Base-by-base conservation (phyloP, 2,797 vertebrate genomes). In the Alauda arvensis region DNA sequence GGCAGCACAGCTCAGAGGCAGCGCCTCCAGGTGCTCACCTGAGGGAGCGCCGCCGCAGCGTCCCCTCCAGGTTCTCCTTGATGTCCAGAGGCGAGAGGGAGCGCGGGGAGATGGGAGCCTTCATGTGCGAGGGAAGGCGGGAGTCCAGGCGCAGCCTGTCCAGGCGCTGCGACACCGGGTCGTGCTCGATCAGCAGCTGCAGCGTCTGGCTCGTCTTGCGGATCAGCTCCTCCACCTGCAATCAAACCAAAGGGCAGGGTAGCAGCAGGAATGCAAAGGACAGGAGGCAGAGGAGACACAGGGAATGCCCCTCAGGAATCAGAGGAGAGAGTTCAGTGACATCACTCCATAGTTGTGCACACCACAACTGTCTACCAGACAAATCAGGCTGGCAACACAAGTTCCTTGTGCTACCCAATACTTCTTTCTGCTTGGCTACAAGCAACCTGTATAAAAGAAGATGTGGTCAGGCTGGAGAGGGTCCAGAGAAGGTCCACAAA, bases 121-220 rank as follows among this genome's bases (percentile, higher is more conserved):
- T 98, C 85, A 98, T 74, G 83, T 94, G 95, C 24, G 89, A 71
- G 71, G 95, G 97, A 23, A 96, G 96, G 3, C 95, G 94, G 12
- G 98, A 96, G 55, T 98, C 98, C 89, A 98, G 96, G 45, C 97
- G 97, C 18, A 99, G 97, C 43, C 96, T 96, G 95, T 98, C 98
- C 84, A 98, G 92, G 69, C 97, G 98, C 95, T 98, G 98, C 14
- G 98, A 97, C 91, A 99, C 98, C 0, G 98, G 99, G 93, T 99
- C 98, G 0, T 99, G 99, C 90, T 99, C 99, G 12, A 99, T 98
- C 33, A 99, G 97, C 92, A 99, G 97, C 97, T 99, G 99, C 62
- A 99, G 97, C 0, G 98, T 98, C 93, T 98, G 98, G 96, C 97
- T 98, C 26, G 98, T 98, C 92, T 97, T 97, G 95, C 98, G 98